These are phyloP conservation scores for Diadegma fenestrale DNA, from an alignment of 2,888 invertebrate genomes.

Conservation along the genomic window DNA sequence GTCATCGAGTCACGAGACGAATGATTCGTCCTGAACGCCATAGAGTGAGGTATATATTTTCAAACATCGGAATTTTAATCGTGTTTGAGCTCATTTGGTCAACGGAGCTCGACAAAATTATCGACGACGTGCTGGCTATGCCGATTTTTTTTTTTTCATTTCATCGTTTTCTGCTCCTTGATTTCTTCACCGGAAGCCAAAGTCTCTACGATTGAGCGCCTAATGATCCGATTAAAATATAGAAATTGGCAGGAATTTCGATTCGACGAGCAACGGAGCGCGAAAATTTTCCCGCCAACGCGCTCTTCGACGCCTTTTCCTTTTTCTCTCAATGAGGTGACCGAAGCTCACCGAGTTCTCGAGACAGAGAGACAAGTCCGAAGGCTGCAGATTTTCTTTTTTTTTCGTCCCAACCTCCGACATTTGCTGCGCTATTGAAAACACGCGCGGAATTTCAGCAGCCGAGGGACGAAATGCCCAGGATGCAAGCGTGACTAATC, in stretches of 20 bases:
- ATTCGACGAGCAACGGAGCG: constrained; percentile 31
- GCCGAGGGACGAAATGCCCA: constrained; percentile 10
- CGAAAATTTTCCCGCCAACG: constrained; percentile 65
- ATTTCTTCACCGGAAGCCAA: constrained; percentile 1
- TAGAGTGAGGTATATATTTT: constrained; percentile 7
- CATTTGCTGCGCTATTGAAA: constrained; percentile 44
- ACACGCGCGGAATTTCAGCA: constrained; percentile 65
- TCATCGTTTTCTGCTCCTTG: not conserved
- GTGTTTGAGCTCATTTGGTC: not conserved
- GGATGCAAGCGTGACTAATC: constrained; percentile 66
- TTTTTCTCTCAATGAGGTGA: constrained; percentile 43
- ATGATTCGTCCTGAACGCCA: not conserved
- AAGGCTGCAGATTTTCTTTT: constrained; percentile 11
- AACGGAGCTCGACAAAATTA: constrained; percentile 4
- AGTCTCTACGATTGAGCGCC: not conserved
- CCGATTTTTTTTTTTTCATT: constrained; percentile 29
- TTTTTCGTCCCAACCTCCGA: constrained; percentile 33
- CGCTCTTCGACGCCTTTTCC: constrained; percentile 35
- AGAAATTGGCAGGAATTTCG: not conserved
- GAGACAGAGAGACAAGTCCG: not conserved
- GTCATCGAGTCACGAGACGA: not conserved
- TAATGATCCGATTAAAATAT: constrained; percentile 32
- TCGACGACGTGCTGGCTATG: not conserved
- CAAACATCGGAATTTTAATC: not conserved
- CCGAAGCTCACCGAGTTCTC: not conserved